A percentile compares a stretch with the other conserved stretches of the same genome.
These are phyloP conservation scores for Mirounga angustirostris DNA, from an alignment of 2,113 vertebrate species.

Conservation along the genomic window DNA sequence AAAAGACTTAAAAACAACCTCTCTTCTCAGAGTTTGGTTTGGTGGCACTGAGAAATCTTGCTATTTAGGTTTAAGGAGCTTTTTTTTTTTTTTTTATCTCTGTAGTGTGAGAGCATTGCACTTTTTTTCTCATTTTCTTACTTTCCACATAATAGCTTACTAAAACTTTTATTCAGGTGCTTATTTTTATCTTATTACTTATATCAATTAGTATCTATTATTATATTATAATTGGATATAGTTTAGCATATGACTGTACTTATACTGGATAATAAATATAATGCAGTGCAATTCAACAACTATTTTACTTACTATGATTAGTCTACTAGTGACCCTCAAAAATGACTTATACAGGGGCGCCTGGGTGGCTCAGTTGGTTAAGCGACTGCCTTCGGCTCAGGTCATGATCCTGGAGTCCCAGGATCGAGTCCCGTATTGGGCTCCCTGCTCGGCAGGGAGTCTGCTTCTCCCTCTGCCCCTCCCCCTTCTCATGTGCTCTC, in stretches of 20 bases:
- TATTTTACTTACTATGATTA: conserved; percentile 53
- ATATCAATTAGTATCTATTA: not conserved
- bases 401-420: no score
- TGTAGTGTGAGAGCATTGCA: not conserved
- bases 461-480: no score
- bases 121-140: not conserved
- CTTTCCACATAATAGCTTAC: conserved; percentile 30
- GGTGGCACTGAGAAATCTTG: not conserved
- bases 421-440: no score
- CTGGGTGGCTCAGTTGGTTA: no score
- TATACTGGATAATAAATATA: conserved; percentile 44
- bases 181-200: conserved; percentile 49
- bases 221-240: conserved; percentile 54
- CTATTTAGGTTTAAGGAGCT: not conserved
- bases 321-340: conserved; percentile 63
- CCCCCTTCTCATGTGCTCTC: no score
- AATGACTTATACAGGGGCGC: not conserved
- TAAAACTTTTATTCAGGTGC: conserved; percentile 51
- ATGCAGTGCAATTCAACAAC: not conserved
- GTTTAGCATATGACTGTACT: conserved; percentile 15
- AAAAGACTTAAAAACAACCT: not conserved
- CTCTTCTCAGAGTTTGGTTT: not conserved
- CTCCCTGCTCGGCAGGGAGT: no score
- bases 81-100: conserved; percentile 1
- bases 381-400: no score